Evolutionary conservation across 2,888 invertebrate species (phyloP), one percentile per base, ranked within the genome.

Genomic region (Eupithecia vulgata): DNA sequence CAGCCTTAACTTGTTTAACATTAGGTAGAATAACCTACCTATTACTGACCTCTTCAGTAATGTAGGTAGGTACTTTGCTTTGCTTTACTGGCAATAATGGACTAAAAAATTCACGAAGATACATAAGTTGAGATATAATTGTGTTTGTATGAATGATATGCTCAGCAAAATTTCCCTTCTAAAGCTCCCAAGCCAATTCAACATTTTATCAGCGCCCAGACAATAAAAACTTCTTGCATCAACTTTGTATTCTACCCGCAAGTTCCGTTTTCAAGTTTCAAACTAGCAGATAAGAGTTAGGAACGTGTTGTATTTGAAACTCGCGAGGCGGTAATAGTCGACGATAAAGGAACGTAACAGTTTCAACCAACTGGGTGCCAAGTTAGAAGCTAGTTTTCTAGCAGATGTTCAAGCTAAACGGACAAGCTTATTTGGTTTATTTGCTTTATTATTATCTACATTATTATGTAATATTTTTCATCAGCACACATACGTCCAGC

Each of bases 251-350:
- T 68, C 37, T 67, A 52, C 37, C 65, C 62, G 45, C 37, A 69
- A 57, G 64, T 64, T 64, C 37, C 64, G 48, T 64, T 52, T 68
- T 72, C 57, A 61, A 70, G 59, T 65, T 73, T 59, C 45, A 59
- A 69, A 66, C 65, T 45, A 68, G n/a, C 57, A 74, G 72, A 72
- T 74, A 64, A 64, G 64, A 34, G 64, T 64, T 64, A 64, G 64
- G 17, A 37, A 21, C 64, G 64, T 64, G 64, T 37, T 64, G 64
- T 37, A 21, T 37, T 64, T 12, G 64, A 64, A 64, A 37, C 37
- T 64, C 35, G 30, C 34, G 30, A 61, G 61, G 30, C 15, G 61
- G 30, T 61, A 57, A 57, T 57, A 57, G 57, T 57, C 13, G 25
- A 57, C 57, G 57, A 57, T 57, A 57, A 57, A 12, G 21, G 57